Evolutionary conservation across 1,140 invertebrate genomes (phyloP), one percentile per base, ranked within the genome.

Genomic region (Drosophila repleta): DNA sequence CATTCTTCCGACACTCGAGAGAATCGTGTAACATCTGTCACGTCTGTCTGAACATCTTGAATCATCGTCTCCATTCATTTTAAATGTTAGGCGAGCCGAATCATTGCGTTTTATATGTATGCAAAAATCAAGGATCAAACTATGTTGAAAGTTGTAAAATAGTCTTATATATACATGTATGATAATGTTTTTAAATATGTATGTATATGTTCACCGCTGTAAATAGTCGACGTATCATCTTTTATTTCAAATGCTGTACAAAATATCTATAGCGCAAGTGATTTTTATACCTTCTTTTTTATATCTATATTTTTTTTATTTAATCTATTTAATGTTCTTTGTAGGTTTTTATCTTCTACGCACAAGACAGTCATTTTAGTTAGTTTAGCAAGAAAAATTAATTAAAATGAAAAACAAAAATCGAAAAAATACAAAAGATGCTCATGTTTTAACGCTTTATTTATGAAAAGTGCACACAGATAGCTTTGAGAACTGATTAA

Each of bases 351-450:
- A 81, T 71, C 57, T 75, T 81, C 32, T 76, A 87, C 82, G 82
- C 82, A 85, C 82, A 88, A 87, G 82, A 85, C 70, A 85, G 82
- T 85, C 82, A 85, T 78, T 82, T 72, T 72, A 72, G 63, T 72
- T 87, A 85, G 67, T 72, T 78, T 82, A 85, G 70, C 65, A 45
- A 80, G 29, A 74, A 21, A 74, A 35, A 76, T 61, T 3, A 24
- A 24, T 4, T 3, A 24, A 29, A 29, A 29, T 8, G 7, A 6
- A 29, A 29, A 29, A 29, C 29, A 29, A 29, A 29, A 29, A 24
- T 24, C 24, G 2, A 24, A 24, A 60, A 29, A 24, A 64, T 74
- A 78, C 66, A 85, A 85, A 85, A 85, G 82, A 87, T 81, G 78
- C 68, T 87, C 74, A 87, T 65, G 82, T 60, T 85, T 87, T 81